Conservation (phyloP, 2,888 invertebrate genomes). For the Agapostemon virescens region DNA sequence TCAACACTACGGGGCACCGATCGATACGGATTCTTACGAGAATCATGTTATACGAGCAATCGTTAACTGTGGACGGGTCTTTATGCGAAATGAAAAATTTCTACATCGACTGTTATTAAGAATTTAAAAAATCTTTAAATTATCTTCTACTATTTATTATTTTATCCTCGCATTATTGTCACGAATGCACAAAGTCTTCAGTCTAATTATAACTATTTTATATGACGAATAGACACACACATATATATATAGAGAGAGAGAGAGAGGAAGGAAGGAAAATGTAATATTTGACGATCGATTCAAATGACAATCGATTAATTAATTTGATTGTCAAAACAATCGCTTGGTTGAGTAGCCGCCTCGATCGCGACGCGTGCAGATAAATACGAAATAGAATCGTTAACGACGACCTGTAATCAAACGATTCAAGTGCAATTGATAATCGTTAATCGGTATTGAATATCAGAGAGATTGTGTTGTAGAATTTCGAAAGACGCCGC, state of each 20-base stretch:
- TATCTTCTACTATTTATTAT: not conserved
- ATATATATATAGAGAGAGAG: too few relatives aligned
- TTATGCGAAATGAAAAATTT: too few relatives aligned
- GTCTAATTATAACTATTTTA: not conserved
- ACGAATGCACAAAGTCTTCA: not conserved
- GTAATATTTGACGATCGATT: not conserved
- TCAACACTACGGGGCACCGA: not conserved
- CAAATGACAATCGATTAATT: not conserved
- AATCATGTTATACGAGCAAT: not conserved
- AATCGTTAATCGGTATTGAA: not conserved
- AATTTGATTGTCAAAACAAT: not conserved
- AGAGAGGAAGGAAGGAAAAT: not conserved
- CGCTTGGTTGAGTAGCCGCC: not conserved
- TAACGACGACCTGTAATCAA: not conserved
- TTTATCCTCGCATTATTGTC: not conserved
- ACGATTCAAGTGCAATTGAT: not conserved
- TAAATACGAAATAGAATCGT: not conserved
- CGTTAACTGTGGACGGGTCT: too few relatives aligned
- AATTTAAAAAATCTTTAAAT: too few relatives aligned
- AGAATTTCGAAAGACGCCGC: not conserved
- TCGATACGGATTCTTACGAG: not conserved
- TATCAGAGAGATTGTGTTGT: too few relatives aligned
- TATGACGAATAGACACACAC: too few relatives aligned
- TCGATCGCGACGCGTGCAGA: not conserved
- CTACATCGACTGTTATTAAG: too few relatives aligned